phyloP scores from a whole-genome alignment of 2,888 invertebrate species.

The Noctua comes region DNA sequence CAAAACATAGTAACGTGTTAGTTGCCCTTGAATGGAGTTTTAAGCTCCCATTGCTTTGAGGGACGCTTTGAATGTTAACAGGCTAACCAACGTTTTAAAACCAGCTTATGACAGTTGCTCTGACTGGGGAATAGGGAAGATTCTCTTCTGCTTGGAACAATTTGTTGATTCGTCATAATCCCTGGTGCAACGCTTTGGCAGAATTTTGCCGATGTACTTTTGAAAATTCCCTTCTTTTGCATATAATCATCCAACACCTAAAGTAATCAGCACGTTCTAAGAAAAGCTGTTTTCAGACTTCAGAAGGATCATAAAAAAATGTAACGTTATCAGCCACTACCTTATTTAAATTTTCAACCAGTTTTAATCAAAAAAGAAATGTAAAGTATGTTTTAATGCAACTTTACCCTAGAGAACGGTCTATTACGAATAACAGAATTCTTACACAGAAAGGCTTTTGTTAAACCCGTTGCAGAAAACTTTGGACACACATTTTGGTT shows the following conservation, averaged over 20 bases:
- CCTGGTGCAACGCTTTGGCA: background rate
- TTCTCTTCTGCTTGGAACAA: background rate
- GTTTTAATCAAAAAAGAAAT: conserved; percentile 17
- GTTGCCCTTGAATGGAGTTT: background rate
- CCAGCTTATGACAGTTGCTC: conserved; percentile 17
- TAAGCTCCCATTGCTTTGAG: conserved; percentile 6
- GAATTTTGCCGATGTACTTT: background rate
- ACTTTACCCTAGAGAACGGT: conserved; percentile 22
- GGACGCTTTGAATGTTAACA: background rate
- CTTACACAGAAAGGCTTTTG: conserved; percentile 35
- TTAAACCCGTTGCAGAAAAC: conserved; percentile 34
- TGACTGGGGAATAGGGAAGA: background rate
- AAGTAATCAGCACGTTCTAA: background rate
- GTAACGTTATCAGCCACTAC: background rate
- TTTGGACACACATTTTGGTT: conserved; percentile 46
- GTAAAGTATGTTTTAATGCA: conserved; percentile 30
- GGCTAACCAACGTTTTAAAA: conserved; percentile 3
- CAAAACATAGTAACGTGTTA: background rate
- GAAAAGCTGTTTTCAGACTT: background rate
- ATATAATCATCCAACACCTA: background rate
- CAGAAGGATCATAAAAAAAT: background rate
- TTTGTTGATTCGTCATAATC: background rate
- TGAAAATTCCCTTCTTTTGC: background rate
- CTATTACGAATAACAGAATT: conserved; percentile 50
- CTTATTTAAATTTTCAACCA: background rate